These are phyloP conservation scores for Noctua janthe DNA, from an alignment of 2,888 invertebrate genomes.

Conservation along the genomic window DNA sequence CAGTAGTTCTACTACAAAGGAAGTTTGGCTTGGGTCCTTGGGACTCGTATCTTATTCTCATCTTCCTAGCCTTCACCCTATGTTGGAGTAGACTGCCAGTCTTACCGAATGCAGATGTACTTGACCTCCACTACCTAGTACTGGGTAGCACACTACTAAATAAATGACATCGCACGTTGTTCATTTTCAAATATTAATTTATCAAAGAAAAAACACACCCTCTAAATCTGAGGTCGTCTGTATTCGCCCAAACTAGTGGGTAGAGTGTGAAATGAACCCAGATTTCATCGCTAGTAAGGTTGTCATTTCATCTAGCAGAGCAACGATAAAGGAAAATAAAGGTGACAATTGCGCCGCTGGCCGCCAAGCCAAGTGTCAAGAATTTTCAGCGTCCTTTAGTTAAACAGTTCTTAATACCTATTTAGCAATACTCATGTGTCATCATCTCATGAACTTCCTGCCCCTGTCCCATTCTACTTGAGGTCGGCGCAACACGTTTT, in stretches of 20 bases:
- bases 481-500: not conserved
- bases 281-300: not conserved
- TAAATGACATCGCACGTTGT: not conserved
- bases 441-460: not conserved
- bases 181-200: not conserved
- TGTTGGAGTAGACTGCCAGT: not conserved
- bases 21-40: not conserved
- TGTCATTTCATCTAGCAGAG: not conserved
- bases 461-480: not conserved
- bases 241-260: not conserved
- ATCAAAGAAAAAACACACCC: not conserved
- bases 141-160: not conserved
- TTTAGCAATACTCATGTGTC: not conserved
- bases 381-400: not conserved
- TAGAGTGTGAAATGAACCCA: not conserved
- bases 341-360: not conserved
- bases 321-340: not conserved
- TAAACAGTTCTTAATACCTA: not conserved
- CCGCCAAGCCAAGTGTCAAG: not conserved
- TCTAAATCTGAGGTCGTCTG: too few relatives aligned
- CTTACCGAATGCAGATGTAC: not conserved
- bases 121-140: not conserved
- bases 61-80: not conserved
- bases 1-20: conserved; percentile 6
- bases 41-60: not conserved